Conservation (phyloP, 1,140 invertebrate species). For the Pogonognathellus flavescens region DNA sequence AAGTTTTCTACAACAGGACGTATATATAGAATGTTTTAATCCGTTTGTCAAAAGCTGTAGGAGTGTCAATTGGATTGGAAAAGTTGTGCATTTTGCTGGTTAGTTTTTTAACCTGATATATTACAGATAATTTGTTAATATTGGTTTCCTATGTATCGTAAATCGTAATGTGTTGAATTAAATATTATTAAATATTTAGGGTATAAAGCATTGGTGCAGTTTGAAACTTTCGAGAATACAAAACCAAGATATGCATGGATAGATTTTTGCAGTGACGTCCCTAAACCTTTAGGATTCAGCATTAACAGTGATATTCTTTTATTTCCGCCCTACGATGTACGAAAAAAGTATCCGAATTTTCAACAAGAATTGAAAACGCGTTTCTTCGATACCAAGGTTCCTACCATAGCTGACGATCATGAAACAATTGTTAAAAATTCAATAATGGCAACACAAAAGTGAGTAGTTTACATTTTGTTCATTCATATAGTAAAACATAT, state of each 20-base stretch:
- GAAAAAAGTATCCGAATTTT: neutral
- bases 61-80: slow-evolving; percentile 1
- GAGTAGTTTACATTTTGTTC: neutral
- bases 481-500: neutral
- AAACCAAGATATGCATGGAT: neutral
- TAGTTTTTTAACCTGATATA: neutral
- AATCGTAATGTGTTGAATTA: no score
- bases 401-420: neutral
- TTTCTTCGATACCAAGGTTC: neutral
- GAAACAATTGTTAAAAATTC: neutral
- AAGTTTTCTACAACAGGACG: neutral
- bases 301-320: neutral
- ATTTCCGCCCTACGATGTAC: slow-evolving; percentile 2
- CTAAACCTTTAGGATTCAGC: neutral
- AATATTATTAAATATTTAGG: neutral
- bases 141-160: no score
- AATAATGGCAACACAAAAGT: neutral
- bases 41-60: neutral
- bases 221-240: neutral
- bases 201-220: slow-evolving; percentile 3
- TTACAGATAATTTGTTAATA: neutral
- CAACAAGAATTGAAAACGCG: neutral
- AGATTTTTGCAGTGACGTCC: neutral
- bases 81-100: slow-evolving; percentile 19
- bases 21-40: neutral